Evolutionary conservation across 2,888 invertebrate genomes (phyloP), one percentile per base, ranked within the genome.

Genomic region (Phyto melanocephala): DNA sequence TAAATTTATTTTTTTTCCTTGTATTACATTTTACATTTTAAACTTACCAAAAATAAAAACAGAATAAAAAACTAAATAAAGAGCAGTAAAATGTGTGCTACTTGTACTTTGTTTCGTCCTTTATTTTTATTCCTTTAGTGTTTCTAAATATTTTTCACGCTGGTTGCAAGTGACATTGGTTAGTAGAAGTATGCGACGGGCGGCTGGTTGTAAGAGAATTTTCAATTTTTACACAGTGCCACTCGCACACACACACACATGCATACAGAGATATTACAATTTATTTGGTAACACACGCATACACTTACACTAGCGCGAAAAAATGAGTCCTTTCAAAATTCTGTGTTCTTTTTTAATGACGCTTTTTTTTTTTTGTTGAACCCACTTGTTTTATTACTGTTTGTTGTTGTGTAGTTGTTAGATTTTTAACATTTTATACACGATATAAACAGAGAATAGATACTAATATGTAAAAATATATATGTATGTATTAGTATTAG

Each of bases 241-340:
- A 15, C 22, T 8, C 17, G 1, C 2, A 17, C 45, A 17, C 8
- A 76, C 71, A 76, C 80, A 63, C 78, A 72, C 33, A n/a, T n/a
- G n/a, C n/a, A n/a, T n/a, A n/a, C n/a, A n/a, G n/a, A n/a, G n/a
- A n/a, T n/a, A n/a, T n/a, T n/a, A n/a, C n/a, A n/a, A n/a, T n/a
- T n/a, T 1, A 20, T 22, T 52, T 13, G 22, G 5, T n/a, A 54
- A 2, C 2, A 56, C 22, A 28, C 56, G 37, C 35, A 70, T 33
- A 72, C 20, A 54, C 56, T 72, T 58, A 60, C 63, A 80, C 74
- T 54, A 76, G 67, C 79, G 33, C 60, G 50, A 70, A 68, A 79
- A 79, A 74, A 62, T 80, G 72, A 80, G 52, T 72, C 67, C 79
- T 80, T 80, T 74, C 79, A 74, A 80, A 80, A 67, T 84, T 80